phyloP scores from a whole-genome alignment of 2,113 vertebrate species.

The Chamaea fasciata region DNA sequence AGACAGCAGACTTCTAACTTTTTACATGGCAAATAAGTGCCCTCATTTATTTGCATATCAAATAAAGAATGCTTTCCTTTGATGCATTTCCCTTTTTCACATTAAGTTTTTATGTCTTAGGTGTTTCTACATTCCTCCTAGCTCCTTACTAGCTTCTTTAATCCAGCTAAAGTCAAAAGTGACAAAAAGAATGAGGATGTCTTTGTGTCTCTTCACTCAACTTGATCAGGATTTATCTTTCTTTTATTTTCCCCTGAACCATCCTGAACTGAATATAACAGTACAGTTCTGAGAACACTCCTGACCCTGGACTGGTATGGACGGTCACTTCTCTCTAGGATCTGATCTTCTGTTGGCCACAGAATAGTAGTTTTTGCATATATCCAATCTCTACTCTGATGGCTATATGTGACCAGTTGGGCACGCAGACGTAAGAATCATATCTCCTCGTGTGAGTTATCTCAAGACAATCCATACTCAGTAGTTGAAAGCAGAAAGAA shows the following conservation, averaged over 20 bases:
- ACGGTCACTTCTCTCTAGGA: neutral
- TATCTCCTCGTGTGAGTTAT: neutral
- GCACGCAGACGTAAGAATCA: accelerated
- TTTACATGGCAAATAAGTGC: neutral
- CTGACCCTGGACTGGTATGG: neutral
- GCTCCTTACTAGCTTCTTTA: neutral
- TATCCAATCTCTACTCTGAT: neutral
- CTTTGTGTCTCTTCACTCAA: neutral
- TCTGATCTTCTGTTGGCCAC: neutral
- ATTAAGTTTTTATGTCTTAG: neutral
- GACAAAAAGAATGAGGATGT: neutral
- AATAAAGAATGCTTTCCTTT: neutral
- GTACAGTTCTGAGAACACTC: neutral
- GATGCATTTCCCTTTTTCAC: neutral
- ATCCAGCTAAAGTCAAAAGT: neutral
- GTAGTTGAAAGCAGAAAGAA: neutral
- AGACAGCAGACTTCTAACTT: neutral
- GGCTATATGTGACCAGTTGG: neutral
- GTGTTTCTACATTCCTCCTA: neutral
- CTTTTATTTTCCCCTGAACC: neutral
- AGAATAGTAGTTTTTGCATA: neutral
- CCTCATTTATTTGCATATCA: neutral
- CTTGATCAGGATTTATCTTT: neutral
- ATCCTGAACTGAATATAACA: neutral
- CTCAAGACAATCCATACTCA: neutral